phyloP scores from a whole-genome alignment of 2,113 vertebrate genomes.

The Tragelaphus imberbis region DNA sequence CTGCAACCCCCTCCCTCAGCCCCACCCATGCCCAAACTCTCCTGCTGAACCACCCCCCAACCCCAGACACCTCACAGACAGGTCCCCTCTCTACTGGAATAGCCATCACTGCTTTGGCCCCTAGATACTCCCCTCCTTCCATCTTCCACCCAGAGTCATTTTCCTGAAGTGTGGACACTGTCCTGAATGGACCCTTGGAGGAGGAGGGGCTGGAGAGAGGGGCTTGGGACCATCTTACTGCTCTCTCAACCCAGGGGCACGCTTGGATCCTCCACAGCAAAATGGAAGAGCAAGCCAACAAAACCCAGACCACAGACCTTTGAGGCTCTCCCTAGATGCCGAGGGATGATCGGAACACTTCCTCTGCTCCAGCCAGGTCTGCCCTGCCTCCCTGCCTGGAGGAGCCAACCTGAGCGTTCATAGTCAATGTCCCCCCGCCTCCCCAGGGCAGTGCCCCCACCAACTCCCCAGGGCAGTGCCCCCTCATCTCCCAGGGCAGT shows the following conservation, averaged over 20 bases:
- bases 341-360: neutral
- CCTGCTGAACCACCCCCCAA: neutral
- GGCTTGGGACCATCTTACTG: neutral
- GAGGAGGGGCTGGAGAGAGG: neutral
- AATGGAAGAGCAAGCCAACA: neutral
- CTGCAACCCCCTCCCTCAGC: neutral
- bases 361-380: neutral
- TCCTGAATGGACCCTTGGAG: too few species aligned
- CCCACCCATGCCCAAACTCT: neutral
- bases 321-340: neutral
- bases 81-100: neutral
- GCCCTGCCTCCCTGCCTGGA: neutral
- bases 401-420: neutral
- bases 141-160: too few species aligned
- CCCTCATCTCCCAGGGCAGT: neutral
- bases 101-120: neutral
- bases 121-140: neutral
- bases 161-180: neutral
- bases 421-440: neutral
- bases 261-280: neutral
- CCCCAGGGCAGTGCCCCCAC: neutral
- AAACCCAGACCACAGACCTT: neutral
- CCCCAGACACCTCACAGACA: neutral
- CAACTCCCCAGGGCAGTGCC: neutral
- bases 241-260: neutral